phyloP scores from a whole-genome alignment of 2,797 vertebrate genomes.

The Pseudopleuronectes americanus region DNA sequence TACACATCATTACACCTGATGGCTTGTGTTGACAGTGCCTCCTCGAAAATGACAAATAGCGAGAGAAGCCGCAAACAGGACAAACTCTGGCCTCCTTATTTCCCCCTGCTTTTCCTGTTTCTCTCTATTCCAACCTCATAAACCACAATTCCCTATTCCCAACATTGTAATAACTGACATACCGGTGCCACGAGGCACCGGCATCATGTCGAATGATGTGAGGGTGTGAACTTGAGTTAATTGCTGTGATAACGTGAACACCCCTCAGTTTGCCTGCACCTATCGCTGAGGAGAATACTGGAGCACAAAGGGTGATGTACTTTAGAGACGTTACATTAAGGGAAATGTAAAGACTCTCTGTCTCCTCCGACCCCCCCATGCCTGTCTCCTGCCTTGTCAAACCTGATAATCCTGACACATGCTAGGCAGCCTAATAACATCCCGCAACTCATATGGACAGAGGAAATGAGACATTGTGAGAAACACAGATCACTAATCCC shows the following conservation, averaged over 20 bases:
- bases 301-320: conserved; percentile 2
- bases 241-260: conserved; percentile 13
- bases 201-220: conserved; percentile 16
- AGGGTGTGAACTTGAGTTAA: conserved; percentile 25
- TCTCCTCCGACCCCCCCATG: conserved; percentile 18
- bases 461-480: conserved; percentile 49
- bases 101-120: neutral
- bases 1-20: conserved; percentile 37
- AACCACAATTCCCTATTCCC: conserved; percentile 27
- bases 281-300: conserved; percentile 7
- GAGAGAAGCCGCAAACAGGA: conserved; percentile 12
- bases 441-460: conserved; percentile 33
- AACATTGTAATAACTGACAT: conserved; percentile 7
- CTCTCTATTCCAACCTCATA: conserved; percentile 14
- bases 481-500: conserved; percentile 47
- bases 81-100: neutral
- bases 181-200: conserved; percentile 4
- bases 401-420: conserved; percentile 52
- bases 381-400: conserved; percentile 47
- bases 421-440: conserved; percentile 43
- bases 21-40: conserved; percentile 22
- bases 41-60: conserved; percentile 11
- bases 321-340: neutral
- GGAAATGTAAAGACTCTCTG: neutral
- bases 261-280: neutral